phyloP scores from a whole-genome alignment of 2,113 vertebrate species.

The Nymphicus hollandicus region DNA sequence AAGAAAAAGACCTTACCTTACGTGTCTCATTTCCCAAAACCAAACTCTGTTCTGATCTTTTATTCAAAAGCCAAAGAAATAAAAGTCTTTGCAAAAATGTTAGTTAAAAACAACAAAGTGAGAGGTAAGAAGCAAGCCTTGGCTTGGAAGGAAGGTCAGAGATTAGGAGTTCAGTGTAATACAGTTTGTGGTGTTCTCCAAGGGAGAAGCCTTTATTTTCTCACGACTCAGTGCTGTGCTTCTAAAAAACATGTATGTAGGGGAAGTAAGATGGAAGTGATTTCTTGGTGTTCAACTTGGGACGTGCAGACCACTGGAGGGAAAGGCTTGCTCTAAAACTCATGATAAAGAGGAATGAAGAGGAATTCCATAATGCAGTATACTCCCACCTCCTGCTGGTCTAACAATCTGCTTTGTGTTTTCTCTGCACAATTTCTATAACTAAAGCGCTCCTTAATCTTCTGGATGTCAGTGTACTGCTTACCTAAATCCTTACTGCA shows the following conservation, averaged over 20 bases:
- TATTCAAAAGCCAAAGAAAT: not conserved
- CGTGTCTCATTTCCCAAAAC: not conserved
- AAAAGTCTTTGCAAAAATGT: not conserved
- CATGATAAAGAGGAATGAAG: not conserved
- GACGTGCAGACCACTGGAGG: not conserved
- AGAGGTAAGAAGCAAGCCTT: not conserved
- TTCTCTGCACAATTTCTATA: not conserved
- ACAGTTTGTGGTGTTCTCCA: not conserved
- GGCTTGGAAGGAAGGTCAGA: not conserved
- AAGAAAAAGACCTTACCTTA: not conserved
- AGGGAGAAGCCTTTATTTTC: not conserved
- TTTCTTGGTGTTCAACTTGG: not conserved
- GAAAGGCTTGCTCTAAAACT: not conserved
- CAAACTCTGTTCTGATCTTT: not conserved
- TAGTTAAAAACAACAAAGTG: not conserved
- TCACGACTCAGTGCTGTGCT: not conserved
- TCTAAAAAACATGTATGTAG: not conserved
- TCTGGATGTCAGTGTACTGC: not conserved
- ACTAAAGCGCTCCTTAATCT: not conserved
- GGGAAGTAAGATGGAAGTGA: not conserved
- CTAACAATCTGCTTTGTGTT: not conserved
- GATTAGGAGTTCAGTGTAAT: not conserved
- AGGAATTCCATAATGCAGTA: not conserved
- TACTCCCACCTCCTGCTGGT: not conserved
- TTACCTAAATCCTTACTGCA: not conserved